phyloP scores from a whole-genome alignment of 2,113 vertebrate species.

The Pontoporia blainvillei region DNA sequence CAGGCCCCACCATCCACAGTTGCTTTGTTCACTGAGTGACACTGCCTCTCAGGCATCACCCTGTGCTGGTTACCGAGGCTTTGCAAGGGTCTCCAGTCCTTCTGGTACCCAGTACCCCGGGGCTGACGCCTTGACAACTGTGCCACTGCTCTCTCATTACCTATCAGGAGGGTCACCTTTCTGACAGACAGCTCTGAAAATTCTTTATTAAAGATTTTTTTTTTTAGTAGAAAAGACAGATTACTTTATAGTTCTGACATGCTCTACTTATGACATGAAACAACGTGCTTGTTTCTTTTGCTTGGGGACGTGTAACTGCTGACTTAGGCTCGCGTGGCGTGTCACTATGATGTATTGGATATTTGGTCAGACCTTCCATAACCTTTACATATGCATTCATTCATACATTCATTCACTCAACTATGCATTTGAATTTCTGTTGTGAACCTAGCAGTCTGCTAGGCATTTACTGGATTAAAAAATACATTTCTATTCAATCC shows the following conservation, averaged over 20 bases:
- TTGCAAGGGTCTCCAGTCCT: not conserved
- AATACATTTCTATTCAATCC: not conserved
- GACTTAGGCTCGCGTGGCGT: not conserved
- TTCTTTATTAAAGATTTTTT: slow-evolving; percentile 1
- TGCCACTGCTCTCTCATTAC: not conserved
- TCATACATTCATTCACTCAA: not conserved
- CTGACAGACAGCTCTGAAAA: slow-evolving; percentile 32
- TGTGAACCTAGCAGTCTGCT: not conserved
- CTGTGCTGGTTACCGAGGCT: not conserved
- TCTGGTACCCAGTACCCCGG: rapidly evolving
- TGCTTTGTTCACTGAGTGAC: not conserved
- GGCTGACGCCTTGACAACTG: not conserved
- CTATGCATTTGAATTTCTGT: not conserved
- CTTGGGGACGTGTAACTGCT: not conserved
- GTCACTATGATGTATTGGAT: not conserved
- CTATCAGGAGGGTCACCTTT: slow-evolving; percentile 25
- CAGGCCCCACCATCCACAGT: rapidly evolving
- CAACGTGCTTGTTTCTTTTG: not conserved
- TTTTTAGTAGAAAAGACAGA: slow-evolving; percentile 49
- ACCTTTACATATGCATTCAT: not conserved
- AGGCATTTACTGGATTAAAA: not conserved
- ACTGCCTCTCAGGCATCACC: not conserved
- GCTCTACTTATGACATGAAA: slow-evolving; percentile 45
- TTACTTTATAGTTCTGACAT: slow-evolving; percentile 35
- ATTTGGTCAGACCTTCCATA: not conserved